Conservation (phyloP, 2,113 vertebrate species). For the Sitta europaea region DNA sequence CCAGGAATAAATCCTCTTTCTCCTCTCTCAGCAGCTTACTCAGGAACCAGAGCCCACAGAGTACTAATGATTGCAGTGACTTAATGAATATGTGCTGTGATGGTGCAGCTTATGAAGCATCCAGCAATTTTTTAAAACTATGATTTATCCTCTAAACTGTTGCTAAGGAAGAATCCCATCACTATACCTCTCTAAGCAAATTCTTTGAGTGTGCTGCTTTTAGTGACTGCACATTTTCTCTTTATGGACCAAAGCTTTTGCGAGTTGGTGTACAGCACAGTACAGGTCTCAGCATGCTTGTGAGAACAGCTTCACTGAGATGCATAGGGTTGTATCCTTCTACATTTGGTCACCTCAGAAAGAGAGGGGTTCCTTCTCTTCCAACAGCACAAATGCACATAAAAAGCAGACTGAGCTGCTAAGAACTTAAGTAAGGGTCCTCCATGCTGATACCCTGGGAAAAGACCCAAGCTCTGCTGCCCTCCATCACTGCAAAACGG, state of each 20-base stretch:
- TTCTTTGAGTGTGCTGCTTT: background rate
- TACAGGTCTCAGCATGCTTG: background rate
- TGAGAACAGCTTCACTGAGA: background rate
- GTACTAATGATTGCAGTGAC: background rate
- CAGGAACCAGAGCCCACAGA: background rate
- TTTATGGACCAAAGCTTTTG: background rate
- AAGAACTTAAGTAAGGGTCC: background rate
- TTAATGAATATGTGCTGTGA: background rate
- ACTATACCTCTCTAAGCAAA: background rate
- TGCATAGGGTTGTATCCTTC: background rate
- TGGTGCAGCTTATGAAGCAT: background rate
- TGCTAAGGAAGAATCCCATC: background rate
- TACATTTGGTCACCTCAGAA: background rate
- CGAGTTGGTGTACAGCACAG: background rate
- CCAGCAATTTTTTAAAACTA: background rate
- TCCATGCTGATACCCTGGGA: background rate
- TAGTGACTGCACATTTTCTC: background rate
- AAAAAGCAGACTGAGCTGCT: background rate
- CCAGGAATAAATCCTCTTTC: constrained; percentile 1
- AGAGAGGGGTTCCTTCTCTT: background rate
- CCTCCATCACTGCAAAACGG: rapidly evolving
- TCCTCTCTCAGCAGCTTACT: background rate
- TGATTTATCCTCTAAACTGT: background rate
- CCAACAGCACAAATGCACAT: background rate
- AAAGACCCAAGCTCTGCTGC: background rate